Percentiles rank a stretch among this genome's conserved stretches.
These are phyloP conservation scores for Planiliza haematocheilus DNA, from an alignment of 2,113 vertebrate species.

Conservation along the genomic window DNA sequence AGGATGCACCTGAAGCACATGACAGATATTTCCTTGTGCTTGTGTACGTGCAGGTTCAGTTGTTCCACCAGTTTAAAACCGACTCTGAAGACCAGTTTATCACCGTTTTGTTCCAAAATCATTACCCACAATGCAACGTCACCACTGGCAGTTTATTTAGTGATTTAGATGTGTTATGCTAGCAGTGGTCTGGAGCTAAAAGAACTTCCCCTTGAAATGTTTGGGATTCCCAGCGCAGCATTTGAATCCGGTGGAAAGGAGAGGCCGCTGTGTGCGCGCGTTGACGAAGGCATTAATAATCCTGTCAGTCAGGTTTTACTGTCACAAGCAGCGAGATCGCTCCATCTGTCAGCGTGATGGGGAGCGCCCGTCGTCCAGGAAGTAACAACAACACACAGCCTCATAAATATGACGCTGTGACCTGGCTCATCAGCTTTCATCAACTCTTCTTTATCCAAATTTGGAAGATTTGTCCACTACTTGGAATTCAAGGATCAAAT, in stretches of 20 bases:
- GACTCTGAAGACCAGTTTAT: too few species aligned
- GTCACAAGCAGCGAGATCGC: constrained; percentile 10
- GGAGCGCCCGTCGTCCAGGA: constrained; percentile 6
- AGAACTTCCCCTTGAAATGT: neutral
- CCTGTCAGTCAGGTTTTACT: constrained; percentile 59
- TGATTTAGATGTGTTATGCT: too few species aligned
- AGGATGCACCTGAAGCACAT: neutral
- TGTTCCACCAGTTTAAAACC: too few species aligned
- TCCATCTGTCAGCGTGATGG: neutral
- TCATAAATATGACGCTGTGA: neutral
- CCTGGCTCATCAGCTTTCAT: neutral
- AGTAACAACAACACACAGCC: constrained; percentile 2
- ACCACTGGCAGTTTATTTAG: too few species aligned
- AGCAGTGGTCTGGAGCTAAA: too few species aligned
- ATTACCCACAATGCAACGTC: neutral
- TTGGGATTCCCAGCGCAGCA: neutral
- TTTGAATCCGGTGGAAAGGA: neutral
- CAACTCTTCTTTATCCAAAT: neutral
- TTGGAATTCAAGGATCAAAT: neutral
- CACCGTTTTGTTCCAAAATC: too few species aligned
- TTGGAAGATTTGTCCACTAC: neutral
- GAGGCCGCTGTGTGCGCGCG: neutral
- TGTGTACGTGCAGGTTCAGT: too few species aligned
- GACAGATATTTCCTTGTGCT: too few species aligned
- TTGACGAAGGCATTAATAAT: constrained; percentile 31